Conservation (phyloP, 2,113 vertebrate species). For the Paradoxurus hermaphroditus region DNA sequence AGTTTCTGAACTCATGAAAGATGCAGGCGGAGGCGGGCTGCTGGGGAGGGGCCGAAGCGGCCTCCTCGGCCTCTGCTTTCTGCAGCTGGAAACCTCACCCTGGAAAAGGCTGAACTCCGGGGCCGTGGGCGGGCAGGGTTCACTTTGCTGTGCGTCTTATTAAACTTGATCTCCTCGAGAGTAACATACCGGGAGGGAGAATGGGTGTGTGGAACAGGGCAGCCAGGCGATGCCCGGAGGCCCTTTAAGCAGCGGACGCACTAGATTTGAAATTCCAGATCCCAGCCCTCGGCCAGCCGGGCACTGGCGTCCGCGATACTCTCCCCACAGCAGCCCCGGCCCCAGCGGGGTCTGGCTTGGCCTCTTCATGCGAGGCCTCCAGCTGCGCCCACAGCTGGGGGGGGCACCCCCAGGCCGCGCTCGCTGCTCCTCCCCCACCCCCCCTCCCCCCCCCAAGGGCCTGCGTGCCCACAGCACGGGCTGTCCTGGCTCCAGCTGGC, state of each 20-base stretch:
- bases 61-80: neutral
- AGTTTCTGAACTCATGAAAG: constrained; percentile 58
- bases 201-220: neutral
- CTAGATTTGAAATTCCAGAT: neutral
- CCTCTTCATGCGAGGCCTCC: no score
- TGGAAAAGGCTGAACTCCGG: neutral
- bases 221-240: neutral
- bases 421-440: neutral
- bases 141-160: neutral
- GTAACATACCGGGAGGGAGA: neutral
- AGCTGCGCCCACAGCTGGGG: no score
- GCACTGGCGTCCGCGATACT: neutral
- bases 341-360: accelerated
- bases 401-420: neutral
- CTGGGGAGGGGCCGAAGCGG: neutral
- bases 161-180: neutral
- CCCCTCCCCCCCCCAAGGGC: no score
- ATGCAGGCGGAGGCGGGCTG: neutral
- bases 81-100: neutral
- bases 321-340: neutral
- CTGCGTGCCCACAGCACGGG: neutral
- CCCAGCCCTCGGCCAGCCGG: neutral
- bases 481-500: neutral
- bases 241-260: neutral
- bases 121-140: neutral